phyloP scores from a whole-genome alignment of 1,140 invertebrate species.

The Philopotamus ludificatus region DNA sequence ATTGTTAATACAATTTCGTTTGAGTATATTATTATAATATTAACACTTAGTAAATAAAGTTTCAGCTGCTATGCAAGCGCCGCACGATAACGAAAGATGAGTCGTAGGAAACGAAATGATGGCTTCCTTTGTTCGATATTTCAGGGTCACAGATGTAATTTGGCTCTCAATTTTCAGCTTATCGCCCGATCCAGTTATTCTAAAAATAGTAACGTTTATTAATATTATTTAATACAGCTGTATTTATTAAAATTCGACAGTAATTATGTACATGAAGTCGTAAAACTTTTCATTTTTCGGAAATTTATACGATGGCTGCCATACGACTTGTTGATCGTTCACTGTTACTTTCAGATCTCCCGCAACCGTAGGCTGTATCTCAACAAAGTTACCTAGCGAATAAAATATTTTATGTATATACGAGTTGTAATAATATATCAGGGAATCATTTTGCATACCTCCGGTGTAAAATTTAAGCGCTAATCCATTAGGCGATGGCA shows the following conservation, averaged over 20 bases:
- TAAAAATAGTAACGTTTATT: not conserved
- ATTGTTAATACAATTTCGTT: too few relatives aligned
- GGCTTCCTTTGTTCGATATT: constrained; percentile 9
- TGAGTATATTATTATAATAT: too few relatives aligned
- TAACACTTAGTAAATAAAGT: constrained; percentile 17
- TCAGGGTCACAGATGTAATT: constrained; percentile 7
- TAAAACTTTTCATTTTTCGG: constrained; percentile 30
- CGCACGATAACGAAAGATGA: constrained; percentile 9
- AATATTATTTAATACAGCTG: not conserved
- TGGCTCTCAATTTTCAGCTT: constrained; percentile 19
- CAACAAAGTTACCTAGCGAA: constrained; percentile 12
- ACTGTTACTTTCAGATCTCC: not conserved
- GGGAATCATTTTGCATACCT: constrained; percentile 13
- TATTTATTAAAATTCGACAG: not conserved
- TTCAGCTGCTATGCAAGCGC: constrained; percentile 7
- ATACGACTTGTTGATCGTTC: constrained; percentile 11
- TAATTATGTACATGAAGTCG: constrained; percentile 30
- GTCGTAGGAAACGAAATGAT: constrained; percentile 10
- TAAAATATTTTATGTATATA: not conserved
- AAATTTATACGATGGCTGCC: constrained; percentile 18
- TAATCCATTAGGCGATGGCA: constrained; percentile 20
- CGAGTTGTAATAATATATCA: not conserved
- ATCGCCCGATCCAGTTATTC: constrained; percentile 13
- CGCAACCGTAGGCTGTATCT: not conserved
- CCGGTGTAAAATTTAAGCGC: constrained; percentile 26